Percentiles rank a stretch among this genome's conserved stretches.
These are phyloP conservation scores for Nowickia ferox DNA, from an alignment of 2,888 invertebrate genomes.

Conservation along the genomic window DNA sequence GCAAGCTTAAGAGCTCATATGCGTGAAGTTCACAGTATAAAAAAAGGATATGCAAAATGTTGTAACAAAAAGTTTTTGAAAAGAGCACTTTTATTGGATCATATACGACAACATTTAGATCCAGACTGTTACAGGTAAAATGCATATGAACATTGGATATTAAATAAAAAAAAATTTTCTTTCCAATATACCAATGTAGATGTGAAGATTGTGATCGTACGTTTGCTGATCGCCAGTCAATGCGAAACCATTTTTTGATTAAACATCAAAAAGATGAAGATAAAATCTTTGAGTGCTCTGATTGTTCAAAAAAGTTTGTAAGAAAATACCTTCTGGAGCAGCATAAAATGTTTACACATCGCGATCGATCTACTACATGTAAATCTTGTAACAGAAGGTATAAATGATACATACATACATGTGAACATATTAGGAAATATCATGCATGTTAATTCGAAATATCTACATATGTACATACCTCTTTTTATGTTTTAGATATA, in stretches of 20 bases:
- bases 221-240: conserved; percentile 79
- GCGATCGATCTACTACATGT: conserved; percentile 79
- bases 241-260: conserved; percentile 80
- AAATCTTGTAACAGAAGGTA: conserved; percentile 80
- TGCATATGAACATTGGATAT: neutral
- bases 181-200: conserved; percentile 70
- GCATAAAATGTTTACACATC: conserved; percentile 77
- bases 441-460: conserved; percentile 58
- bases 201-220: conserved; percentile 76
- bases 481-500: conserved; percentile 77
- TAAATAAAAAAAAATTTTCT: neutral
- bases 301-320: conserved; percentile 81
- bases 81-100: conserved; percentile 80
- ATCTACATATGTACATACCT: too few relatives aligned
- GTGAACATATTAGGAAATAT: neutral
- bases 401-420: neutral
- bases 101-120: conserved; percentile 80
- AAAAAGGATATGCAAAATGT: conserved; percentile 79
- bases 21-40: conserved; percentile 73
- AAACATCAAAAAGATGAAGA: conserved; percentile 81
- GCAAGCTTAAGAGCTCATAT: conserved; percentile 69
- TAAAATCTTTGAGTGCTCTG: conserved; percentile 79
- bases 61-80: conserved; percentile 80
- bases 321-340: conserved; percentile 81
- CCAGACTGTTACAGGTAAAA: conserved; percentile 75